Base-by-base conservation (phyloP, 2,888 invertebrate species). In the Mesorhabditis belari region DNA sequence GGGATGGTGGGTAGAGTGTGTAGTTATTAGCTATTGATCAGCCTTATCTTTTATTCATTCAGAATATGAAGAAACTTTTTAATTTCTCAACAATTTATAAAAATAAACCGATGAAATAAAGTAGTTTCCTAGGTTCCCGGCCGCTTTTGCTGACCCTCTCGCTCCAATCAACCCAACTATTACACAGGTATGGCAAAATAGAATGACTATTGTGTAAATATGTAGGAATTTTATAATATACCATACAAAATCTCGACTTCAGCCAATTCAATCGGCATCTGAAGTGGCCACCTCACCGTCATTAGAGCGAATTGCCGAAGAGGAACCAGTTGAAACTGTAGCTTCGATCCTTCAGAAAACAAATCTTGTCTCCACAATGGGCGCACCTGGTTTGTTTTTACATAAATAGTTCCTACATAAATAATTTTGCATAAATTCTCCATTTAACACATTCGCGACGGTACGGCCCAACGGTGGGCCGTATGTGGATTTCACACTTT, bases 101-200 rank as follows among this genome's bases (percentile, higher is more conserved):
- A 12, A 44, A 21, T 57, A 49, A 19, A 28, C 54, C 70, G 66
- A 64, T 17, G 82, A 82, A 9, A n/a, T n/a, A n/a, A n/a, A n/a
- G n/a, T n/a, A n/a, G n/a, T n/a, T n/a, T n/a, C n/a, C n/a, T n/a
- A 81, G 83, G 69, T 83, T 84, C 74, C 84, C 84, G 5, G 70
- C 81, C 51, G 76, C 82, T 1, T 84, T 82, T 77, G 83, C 83
- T 2, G 83, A 84, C 57, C 67, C 76, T 5, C 67, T 80, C 19
- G 75, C 67, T 4, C 61, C 66, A 1, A 65, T 73, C 12, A 64
- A 67, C 23, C 55, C 61, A 29, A 58, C 55, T 52, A 53, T 55
- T 6, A 21, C 50, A 3, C 52, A 61, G 63, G 63, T 63, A 17
- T 35, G 44, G 44, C 12, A 56, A 35, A 56, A 5, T 24, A 25